phyloP scores from a whole-genome alignment of 2,888 invertebrate species.

The Cybosia mesomella region DNA sequence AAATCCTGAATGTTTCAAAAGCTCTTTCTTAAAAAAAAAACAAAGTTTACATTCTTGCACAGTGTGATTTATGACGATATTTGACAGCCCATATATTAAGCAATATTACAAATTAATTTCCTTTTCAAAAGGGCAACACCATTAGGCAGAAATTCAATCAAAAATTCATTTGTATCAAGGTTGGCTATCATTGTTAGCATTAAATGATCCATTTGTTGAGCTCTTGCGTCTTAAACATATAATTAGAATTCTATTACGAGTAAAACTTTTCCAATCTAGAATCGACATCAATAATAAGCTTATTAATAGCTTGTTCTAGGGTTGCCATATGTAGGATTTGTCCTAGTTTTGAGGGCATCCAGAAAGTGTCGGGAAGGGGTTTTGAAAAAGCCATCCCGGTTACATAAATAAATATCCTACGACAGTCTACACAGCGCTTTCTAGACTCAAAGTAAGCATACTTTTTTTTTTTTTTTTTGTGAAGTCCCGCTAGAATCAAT shows the following conservation, averaged over 20 bases:
- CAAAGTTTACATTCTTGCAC: background rate
- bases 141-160: slow-evolving; percentile 7
- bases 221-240: background rate
- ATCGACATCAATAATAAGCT: background rate
- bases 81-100: background rate
- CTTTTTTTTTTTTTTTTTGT: no score
- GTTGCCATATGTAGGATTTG: background rate
- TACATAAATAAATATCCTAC: no score
- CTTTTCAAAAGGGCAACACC: slow-evolving; percentile 10
- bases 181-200: background rate
- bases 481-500: no score
- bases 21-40: background rate
- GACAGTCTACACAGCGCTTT: no score
- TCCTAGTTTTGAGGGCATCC: background rate
- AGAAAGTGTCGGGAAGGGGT: no score
- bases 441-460: no score
- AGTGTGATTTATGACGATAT: background rate
- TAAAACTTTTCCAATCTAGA: background rate
- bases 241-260: background rate
- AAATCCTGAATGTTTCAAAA: background rate
- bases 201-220: background rate
- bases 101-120: background rate
- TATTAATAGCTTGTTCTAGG: background rate
- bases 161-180: slow-evolving; percentile 10
- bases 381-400: no score